Base-by-base conservation (phyloP, 2,113 vertebrate genomes). In the Tetrao urogallus region DNA sequence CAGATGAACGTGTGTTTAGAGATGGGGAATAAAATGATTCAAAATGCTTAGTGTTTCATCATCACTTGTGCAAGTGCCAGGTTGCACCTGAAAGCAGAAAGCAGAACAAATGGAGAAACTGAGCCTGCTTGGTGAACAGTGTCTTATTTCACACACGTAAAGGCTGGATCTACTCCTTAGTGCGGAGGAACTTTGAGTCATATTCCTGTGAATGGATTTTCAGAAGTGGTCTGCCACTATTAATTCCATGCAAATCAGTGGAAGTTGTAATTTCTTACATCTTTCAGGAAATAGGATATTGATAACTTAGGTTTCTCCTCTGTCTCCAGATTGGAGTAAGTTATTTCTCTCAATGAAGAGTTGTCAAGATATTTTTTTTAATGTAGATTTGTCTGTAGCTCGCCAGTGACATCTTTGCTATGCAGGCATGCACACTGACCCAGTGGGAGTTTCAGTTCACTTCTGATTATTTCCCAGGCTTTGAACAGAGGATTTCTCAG, bases 401-500 rank as follows among this genome's bases (percentile, higher is more conserved):
- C 57, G 40, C 71, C 45, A 75, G 12, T 65, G 40, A 42, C 76
- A 30, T 79, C 70, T 38, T 93, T 63, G 48, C 30, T 50, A 17
- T 82, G 63, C 77, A 69, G 69, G 69, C 88, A 70, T 50, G 47
- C 42, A 66, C 5, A 19, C n/a, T 74, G 82, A 56, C 93, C 92
- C 81, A 27, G 40, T 86, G 84, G 78, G 82, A 86, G 63, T 92
- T 94, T 85, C 57, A 50, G 34, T 80, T 96, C 88, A 47, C 86
- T 94, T 94, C 34, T 71, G 71, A 43, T 80, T 88, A 43, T 89
- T 94, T 95, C 85, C 77, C 57, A 89, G 57, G 82, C 65, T 96
- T 88, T 65, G 71, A 66, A 75, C 89, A 67, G 91, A 95, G 87
- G 83, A 90, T 91, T 92, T 91, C 88, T 94, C 92, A 91, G 80